A percentile compares a stretch with the other conserved stretches of the same genome.
Evolutionary conservation across 2,888 invertebrate species (phyloP).

Genomic region (Emesis furor): DNA sequence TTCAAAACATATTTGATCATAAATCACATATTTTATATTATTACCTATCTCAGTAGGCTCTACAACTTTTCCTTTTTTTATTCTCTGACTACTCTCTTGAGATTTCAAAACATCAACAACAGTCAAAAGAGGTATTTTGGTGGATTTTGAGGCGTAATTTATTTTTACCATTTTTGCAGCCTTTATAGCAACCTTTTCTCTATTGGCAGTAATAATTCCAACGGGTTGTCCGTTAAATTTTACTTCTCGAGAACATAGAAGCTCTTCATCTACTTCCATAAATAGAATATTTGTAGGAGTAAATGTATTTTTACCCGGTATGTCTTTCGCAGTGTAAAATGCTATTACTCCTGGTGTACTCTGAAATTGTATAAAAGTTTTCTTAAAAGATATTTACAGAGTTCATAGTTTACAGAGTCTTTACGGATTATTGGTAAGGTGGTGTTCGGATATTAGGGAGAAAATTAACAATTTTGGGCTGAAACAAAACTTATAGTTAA

Average conservation of each 20-base stretch:
- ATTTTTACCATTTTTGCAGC: slow-evolving; percentile 91
- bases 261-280: slow-evolving; percentile 82
- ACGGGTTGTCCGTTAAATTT: slow-evolving; percentile 93
- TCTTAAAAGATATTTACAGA: background rate
- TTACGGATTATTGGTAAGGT: no score
- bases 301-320: slow-evolving; percentile 93
- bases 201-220: slow-evolving; percentile 93
- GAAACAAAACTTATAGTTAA: no score
- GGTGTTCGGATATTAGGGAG: no score
- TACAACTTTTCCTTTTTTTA: slow-evolving; percentile 78
- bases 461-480: no score
- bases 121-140: slow-evolving; percentile 81
- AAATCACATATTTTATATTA: slow-evolving; percentile 86
- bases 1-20: slow-evolving; percentile 92
- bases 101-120: slow-evolving; percentile 84
- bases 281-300: slow-evolving; percentile 81
- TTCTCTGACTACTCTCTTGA: slow-evolving; percentile 80
- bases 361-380: slow-evolving; percentile 81
- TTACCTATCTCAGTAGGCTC: slow-evolving; percentile 84
- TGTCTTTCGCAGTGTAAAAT: slow-evolving; percentile 93
- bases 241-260: slow-evolving; percentile 85
- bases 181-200: slow-evolving; percentile 89
- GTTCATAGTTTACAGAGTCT: no score
- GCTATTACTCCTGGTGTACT: slow-evolving; percentile 92
- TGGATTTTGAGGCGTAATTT: slow-evolving; percentile 84